These are phyloP conservation scores for Philantomba maxwellii DNA, from an alignment of 2,113 vertebrate species.

Conservation along the genomic window DNA sequence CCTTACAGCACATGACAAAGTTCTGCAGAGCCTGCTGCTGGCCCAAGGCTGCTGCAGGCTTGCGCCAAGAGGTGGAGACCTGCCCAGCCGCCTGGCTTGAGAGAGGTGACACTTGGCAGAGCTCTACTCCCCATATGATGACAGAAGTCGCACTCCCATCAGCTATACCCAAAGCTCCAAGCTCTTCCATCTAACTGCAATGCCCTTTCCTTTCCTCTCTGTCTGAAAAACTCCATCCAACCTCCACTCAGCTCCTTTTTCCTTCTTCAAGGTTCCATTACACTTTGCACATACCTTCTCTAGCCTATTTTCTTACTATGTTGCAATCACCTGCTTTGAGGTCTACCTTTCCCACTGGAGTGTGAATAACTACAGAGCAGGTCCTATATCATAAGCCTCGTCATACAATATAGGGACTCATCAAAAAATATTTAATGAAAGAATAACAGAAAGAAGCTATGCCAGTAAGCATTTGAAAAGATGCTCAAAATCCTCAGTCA, in stretches of 20 bases:
- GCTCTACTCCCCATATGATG: background rate
- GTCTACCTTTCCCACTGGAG: background rate
- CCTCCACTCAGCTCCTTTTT: background rate
- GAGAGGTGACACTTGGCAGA: background rate
- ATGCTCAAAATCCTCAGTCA: background rate
- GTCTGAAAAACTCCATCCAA: background rate
- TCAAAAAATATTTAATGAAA: background rate
- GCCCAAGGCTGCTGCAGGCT: background rate
- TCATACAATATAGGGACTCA: background rate
- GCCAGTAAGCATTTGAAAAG: background rate
- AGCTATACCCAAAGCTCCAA: background rate
- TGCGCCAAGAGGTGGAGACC: background rate
- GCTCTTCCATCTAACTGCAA: background rate
- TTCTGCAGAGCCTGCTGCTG: background rate
- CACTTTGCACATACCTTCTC: background rate
- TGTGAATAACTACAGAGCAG: background rate
- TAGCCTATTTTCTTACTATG: background rate
- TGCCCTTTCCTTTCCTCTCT: background rate
- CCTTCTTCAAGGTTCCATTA: background rate
- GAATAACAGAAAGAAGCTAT: background rate
- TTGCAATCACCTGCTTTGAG: background rate
- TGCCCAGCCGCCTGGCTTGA: background rate
- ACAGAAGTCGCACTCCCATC: background rate
- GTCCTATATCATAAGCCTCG: background rate
- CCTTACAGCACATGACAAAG: background rate